Conservation (phyloP, 2,888 invertebrate species). For the Leptinotarsa haldemani region DNA sequence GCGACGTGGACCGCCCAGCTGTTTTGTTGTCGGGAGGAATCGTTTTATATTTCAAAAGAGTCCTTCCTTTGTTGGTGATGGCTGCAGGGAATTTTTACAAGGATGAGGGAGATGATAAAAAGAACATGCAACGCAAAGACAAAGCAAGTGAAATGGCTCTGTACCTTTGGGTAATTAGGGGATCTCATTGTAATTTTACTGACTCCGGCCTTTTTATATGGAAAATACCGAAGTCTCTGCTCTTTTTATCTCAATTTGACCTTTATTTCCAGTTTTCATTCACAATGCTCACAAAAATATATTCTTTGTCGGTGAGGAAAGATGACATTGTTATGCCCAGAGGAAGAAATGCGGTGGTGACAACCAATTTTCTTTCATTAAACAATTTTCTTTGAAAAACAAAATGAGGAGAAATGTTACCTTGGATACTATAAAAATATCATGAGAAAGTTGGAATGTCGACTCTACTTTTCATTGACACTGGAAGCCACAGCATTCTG, state of each 20-base stretch:
- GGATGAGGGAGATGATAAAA: constrained; percentile 47
- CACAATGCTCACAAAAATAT: neutral
- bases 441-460: too few relatives aligned
- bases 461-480: too few relatives aligned
- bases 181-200: constrained; percentile 42
- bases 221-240: constrained; percentile 25
- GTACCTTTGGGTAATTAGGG: constrained; percentile 47
- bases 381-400: too few relatives aligned
- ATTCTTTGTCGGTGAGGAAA: neutral
- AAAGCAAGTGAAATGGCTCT: constrained; percentile 48
- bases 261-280: constrained; percentile 5
- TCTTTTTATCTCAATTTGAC: constrained; percentile 9
- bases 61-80: constrained; percentile 49
- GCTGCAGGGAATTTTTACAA: constrained; percentile 44
- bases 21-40: constrained; percentile 31
- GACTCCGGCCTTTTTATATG: constrained; percentile 37
- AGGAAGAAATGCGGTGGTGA: neutral
- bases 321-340: neutral
- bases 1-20: constrained; percentile 39
- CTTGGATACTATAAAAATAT: too few relatives aligned
- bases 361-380: neutral
- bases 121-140: constrained; percentile 49
- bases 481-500: too few relatives aligned
- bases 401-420: too few relatives aligned
- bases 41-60: constrained; percentile 49